phyloP scores from a whole-genome alignment of 1,140 invertebrate species.

The Drosophila albomicans region DNA sequence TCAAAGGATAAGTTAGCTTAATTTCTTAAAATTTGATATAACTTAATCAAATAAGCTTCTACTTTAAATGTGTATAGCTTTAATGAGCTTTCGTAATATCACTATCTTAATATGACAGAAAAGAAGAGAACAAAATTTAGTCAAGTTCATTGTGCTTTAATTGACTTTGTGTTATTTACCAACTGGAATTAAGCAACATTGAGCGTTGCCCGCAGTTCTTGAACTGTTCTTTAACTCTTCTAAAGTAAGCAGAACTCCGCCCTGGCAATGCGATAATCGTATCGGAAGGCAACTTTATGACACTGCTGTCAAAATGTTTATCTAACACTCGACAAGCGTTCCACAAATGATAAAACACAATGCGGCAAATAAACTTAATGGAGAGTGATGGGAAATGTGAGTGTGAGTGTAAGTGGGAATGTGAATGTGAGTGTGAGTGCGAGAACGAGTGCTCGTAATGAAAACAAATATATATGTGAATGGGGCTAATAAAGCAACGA shows the following conservation, averaged over 20 bases:
- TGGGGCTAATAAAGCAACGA: conserved; percentile 40
- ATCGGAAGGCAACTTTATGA: conserved; percentile 59
- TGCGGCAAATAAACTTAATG: conserved; percentile 71
- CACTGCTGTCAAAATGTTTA: conserved; percentile 76
- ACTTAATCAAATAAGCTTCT: too few species aligned
- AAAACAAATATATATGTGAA: conserved; percentile 57
- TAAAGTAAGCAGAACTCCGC: neutral
- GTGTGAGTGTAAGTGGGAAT: conserved; percentile 3
- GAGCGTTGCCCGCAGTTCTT: conserved; percentile 7
- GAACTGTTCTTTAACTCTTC: conserved; percentile 3
- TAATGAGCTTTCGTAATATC: too few species aligned
- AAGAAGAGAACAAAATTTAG: too few species aligned
- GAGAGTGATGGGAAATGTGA: conserved; percentile 13
- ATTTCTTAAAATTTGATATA: too few species aligned
- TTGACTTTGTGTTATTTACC: neutral
- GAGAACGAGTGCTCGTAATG: conserved; percentile 47
- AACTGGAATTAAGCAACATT: conserved; percentile 16
- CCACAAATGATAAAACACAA: conserved; percentile 64
- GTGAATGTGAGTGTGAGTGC: conserved; percentile 14
- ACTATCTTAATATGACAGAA: too few species aligned
- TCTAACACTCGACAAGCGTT: conserved; percentile 69
- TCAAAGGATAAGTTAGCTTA: too few species aligned
- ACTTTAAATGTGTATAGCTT: too few species aligned
- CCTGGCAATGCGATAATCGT: conserved; percentile 15
- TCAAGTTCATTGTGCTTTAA: conserved; percentile 1